Evolutionary conservation across 1,140 invertebrate genomes (phyloP), one percentile per base, ranked within the genome.

Genomic region (Cyrtorhinus lividipennis): DNA sequence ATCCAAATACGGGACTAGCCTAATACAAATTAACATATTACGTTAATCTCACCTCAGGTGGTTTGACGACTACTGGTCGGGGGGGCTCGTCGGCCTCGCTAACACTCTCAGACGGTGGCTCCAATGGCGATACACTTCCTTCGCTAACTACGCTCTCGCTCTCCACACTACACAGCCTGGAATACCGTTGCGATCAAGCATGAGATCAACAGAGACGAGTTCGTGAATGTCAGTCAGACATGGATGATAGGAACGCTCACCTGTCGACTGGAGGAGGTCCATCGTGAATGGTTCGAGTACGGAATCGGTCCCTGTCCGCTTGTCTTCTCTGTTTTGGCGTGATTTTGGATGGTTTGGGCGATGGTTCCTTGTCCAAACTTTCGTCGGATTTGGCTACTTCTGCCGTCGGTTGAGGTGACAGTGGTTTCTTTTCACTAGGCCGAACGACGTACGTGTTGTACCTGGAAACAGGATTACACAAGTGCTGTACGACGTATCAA

Each of bases 271-370:
- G 62, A 25, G 63, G 38, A 20, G 63, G 63, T 24, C 56, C 64
- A 59, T 69, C 65, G 24, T 60, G 57, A 25, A 84, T 68, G 0
- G 82, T 85, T 65, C 78, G 76, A 0, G 83, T 85, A 65, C 78
- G 75, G 71, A 82, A 84, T 18, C 83, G 74, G 24, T 85, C 81
- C 5, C 78, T 79, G 65, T 83, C 71, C 10, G 67, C 66, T 23
- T 81, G 77, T 24, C 85, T 73, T 46, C 82, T 75, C 69, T 87
- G 83, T 69, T 83, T 87, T 0, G 84, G 83, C 1, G 81, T 83
- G 1, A 78, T 66, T 69, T 77, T 80, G 0, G 65, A 22, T 53
- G 48, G 44, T 66, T 57, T 62, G 10, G 20, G 56, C 46, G 30
- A 46, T 12, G 64, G 62, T 38, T 60, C 66, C 59, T 30, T 25